A percentile compares a stretch with the other conserved stretches of the same genome.
Evolutionary conservation across 1,140 invertebrate genomes (phyloP).

Genomic region (Vanessa atalanta): DNA sequence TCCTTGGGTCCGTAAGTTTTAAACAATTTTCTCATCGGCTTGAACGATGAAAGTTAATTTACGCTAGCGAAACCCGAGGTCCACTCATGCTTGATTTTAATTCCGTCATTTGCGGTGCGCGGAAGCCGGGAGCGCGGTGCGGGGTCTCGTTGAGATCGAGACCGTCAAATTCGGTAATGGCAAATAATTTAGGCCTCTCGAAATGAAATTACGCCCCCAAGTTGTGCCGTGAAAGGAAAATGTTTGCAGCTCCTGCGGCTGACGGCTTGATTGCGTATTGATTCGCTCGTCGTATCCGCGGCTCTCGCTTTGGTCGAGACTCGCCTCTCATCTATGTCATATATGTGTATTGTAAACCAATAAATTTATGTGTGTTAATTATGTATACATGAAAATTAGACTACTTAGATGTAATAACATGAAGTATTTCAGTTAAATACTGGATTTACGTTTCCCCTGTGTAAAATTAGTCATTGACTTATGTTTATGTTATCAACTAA

Average conservation of each 20-base stretch:
- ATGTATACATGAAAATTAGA: too few relatives aligned
- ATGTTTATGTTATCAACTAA: too few relatives aligned
- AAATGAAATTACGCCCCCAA: slow-evolving; percentile 55
- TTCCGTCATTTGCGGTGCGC: slow-evolving; percentile 27
- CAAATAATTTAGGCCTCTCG: slow-evolving; percentile 59
- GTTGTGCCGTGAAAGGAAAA: slow-evolving; percentile 51
- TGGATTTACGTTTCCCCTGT: too few relatives aligned
- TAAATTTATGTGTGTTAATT: too few relatives aligned
- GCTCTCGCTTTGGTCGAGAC: not conserved
- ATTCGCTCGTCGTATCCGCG: slow-evolving; percentile 41
- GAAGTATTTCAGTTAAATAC: too few relatives aligned
- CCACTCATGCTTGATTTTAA: slow-evolving; percentile 28
- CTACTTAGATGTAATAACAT: too few relatives aligned
- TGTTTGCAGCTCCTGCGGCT: slow-evolving; percentile 56
- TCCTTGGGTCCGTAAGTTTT: not conserved
- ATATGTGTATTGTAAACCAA: too few relatives aligned
- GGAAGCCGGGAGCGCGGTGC: not conserved
- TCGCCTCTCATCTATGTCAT: not conserved
- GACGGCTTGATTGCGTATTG: slow-evolving; percentile 66
- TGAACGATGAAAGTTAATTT: slow-evolving; percentile 27
- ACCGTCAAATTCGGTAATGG: slow-evolving; percentile 39
- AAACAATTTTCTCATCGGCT: not conserved
- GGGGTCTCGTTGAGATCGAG: slow-evolving; percentile 14
- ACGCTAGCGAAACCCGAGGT: slow-evolving; percentile 12
- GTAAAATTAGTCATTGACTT: too few relatives aligned